Conservation (phyloP, 2,113 vertebrate genomes). For the Lipophrys pholis region DNA sequence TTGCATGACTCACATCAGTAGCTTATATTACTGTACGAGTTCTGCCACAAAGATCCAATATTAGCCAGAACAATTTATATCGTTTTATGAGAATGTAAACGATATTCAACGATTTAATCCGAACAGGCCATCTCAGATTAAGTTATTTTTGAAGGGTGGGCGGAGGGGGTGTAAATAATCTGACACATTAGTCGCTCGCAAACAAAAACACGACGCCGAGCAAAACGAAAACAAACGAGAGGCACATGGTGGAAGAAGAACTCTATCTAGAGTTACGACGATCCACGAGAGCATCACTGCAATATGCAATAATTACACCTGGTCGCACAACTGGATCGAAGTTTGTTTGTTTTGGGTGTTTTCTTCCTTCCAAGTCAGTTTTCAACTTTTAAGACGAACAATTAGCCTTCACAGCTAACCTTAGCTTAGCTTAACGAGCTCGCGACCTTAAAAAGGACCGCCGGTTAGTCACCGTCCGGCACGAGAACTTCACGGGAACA, state of each 20-base stretch:
- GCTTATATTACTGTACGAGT: not conserved
- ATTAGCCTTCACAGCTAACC: conserved; percentile 11
- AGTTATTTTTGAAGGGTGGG: too few relatives aligned
- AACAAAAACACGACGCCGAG: conserved; percentile 18
- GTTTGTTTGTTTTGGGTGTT: too few relatives aligned
- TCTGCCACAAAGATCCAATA: not conserved
- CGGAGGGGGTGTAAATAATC: not conserved
- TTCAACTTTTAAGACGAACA: not conserved
- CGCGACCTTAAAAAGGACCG: conserved; percentile 61
- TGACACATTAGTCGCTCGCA: not conserved
- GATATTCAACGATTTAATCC: too few relatives aligned
- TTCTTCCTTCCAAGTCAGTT: too few relatives aligned
- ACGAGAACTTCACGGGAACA: conserved; percentile 58
- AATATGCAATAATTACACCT: not conserved
- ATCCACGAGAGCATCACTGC: too few relatives aligned
- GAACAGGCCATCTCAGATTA: not conserved
- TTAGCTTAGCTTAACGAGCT: conserved; percentile 39
- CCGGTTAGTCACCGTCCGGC: conserved; percentile 32
- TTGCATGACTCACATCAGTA: accelerated
- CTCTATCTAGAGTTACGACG: conserved; percentile 19
- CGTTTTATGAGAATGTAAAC: too few relatives aligned
- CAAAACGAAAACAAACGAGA: conserved; percentile 74
- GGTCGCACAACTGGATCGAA: too few relatives aligned
- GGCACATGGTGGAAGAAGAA: conserved; percentile 57
- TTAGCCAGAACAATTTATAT: too few relatives aligned